Evolutionary conservation across 2,797 vertebrate genomes (phyloP).

Genomic region (Leucoraja ocellata): DNA sequence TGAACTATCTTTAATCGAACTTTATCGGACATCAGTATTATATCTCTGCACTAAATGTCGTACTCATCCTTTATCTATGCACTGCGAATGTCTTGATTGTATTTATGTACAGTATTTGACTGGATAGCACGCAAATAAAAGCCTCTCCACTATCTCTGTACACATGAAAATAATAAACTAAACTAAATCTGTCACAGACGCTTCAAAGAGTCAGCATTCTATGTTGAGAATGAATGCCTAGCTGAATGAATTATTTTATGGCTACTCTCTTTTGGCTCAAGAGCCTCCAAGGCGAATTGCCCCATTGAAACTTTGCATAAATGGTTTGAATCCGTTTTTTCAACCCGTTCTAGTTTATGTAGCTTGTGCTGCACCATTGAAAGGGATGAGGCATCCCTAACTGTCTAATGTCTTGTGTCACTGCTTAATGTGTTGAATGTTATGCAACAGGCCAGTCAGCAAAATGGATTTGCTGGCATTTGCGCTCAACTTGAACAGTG

Average conservation of each 20-base stretch:
- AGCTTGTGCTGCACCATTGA: not conserved
- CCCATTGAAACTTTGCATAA: not conserved
- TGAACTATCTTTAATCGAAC: too few species aligned
- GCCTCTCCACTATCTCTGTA: too few species aligned
- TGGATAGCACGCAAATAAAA: too few species aligned
- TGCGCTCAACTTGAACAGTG: not conserved
- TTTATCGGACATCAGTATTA: too few species aligned
- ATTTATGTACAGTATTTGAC: too few species aligned
- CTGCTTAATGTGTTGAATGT: not conserved
- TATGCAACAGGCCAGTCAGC: not conserved
- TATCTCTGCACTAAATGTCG: too few species aligned
- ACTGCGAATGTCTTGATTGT: too few species aligned
- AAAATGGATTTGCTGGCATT: not conserved
- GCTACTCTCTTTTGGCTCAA: not conserved
- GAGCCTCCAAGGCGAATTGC: not conserved
- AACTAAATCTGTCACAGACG: not conserved
- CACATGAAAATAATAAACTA: too few species aligned
- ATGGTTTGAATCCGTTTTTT: not conserved
- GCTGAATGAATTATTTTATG: too few species aligned
- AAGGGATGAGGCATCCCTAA: not conserved
- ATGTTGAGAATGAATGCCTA: too few species aligned
- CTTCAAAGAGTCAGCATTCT: not conserved
- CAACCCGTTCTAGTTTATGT: not conserved
- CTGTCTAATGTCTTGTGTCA: not conserved
- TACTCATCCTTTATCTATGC: too few species aligned